Base-by-base conservation (phyloP, 2,888 invertebrate genomes). In the Ditylenchus weischeri region DNA sequence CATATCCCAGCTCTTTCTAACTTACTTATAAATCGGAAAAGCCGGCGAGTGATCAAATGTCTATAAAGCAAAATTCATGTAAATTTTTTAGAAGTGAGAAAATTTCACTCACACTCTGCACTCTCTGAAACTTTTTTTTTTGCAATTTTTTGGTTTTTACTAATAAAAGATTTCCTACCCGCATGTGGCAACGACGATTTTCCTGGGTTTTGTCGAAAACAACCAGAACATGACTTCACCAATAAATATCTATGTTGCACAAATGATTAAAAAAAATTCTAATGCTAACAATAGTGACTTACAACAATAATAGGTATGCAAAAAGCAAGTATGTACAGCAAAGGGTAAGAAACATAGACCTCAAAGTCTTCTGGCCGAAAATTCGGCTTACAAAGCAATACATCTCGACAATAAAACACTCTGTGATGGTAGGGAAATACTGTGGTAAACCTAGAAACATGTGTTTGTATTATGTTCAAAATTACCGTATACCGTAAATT, bases 141-240 rank as follows among this genome's bases (percentile, higher is more conserved):
- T 43, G 8, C 43, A 15, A 6, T 15, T 13, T 15, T 2, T 13
- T 43, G n/a, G n/a, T n/a, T n/a, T n/a, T n/a, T 6, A 43, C 11
- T 6, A 43, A 43, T 6, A 13, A 43, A 15, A 3, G 8, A 15
- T 13, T 11, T 8, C 43, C 43, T 43, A 43, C 43, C 43, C 76
- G 65, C 84, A 84, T 35, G 83, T 80, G 18, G 84, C 83, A 15
- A 81, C 80, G 23, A 85, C 81, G 0, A 83, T 81, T 74, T 84
- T 85, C 66, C 85, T 78, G 13, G 83, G 83, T 61, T 84, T 83
- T 10, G 82, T 82, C 10, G 83, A 83, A 74, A 85, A 84, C 23
- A 84, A 79, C 84, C 84, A 85, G 64, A 85, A 82, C 65, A 84
- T 84, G 10, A 85, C 77, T 74, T 85, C 85, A 47, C 85, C 84